These are phyloP conservation scores for Plebejus melissa DNA, from an alignment of 2,888 invertebrate genomes.

Conservation along the genomic window DNA sequence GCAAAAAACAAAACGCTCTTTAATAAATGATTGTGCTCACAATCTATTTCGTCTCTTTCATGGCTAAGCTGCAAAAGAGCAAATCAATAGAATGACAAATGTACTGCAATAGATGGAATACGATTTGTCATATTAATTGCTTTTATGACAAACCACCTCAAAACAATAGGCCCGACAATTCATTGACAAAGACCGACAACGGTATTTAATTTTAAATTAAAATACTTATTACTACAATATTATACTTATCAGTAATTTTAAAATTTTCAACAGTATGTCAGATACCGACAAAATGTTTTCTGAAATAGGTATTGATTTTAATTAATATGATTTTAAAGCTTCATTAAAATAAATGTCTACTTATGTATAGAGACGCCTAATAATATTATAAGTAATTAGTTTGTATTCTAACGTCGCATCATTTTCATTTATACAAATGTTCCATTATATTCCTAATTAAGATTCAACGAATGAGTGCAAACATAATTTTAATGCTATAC, in stretches of 20 bases:
- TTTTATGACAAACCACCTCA: constrained; percentile 12
- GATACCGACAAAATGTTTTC: background rate
- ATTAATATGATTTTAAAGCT: too few species aligned
- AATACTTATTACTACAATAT: background rate
- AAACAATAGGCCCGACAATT: background rate
- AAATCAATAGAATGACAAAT: constrained; percentile 20
- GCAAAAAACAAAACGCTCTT: background rate
- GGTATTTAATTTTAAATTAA: background rate
- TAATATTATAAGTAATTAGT: too few species aligned
- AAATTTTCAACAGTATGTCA: background rate
- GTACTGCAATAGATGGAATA: constrained; percentile 3
- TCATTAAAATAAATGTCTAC: too few species aligned
- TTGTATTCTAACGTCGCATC: background rate
- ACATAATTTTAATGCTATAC: background rate
- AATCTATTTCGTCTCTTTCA: background rate
- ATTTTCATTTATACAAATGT: background rate
- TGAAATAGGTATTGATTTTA: too few species aligned
- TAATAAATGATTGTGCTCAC: background rate
- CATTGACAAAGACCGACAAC: background rate
- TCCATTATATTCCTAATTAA: background rate
- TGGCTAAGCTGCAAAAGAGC: background rate
- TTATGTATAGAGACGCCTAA: background rate
- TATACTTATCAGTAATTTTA: too few species aligned
- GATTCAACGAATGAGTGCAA: background rate
- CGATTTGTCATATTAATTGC: constrained; percentile 10